A percentile compares a stretch with the other conserved stretches of the same genome.
Evolutionary conservation across 2,797 vertebrate species (phyloP).

Genomic region (Gymnodraco acuticeps): DNA sequence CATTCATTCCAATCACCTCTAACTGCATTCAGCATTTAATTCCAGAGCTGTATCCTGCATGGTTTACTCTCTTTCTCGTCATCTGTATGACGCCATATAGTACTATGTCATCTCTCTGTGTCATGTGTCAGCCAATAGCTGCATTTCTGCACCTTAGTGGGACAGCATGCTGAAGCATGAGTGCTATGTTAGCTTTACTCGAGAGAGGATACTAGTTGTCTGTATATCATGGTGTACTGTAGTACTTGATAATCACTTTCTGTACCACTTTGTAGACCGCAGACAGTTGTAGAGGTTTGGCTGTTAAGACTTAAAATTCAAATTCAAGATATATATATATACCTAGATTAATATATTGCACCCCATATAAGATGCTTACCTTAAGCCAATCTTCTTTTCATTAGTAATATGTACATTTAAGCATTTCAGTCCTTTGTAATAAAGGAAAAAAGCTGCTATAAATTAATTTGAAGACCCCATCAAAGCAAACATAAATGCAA

Average conservation of each 20-base stretch:
- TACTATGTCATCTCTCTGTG: conserved; percentile 78
- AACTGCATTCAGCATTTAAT: conserved; percentile 82
- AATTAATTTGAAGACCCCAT: conserved; percentile 9
- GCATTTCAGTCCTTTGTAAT: conserved; percentile 1
- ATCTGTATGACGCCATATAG: conserved; percentile 80
- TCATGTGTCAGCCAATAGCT: conserved; percentile 79
- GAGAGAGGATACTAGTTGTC: conserved; percentile 65
- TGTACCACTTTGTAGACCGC: conserved; percentile 53
- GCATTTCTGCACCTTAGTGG: conserved; percentile 79
- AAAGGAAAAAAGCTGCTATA: conserved; percentile 16
- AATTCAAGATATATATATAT: conserved; percentile 20
- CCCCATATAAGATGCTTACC: conserved; percentile 38
- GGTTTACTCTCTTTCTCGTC: conserved; percentile 81
- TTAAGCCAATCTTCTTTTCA: conserved; percentile 16
- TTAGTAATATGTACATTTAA: conserved; percentile 1
- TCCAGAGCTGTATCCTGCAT: conserved; percentile 83
- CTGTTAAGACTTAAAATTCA: conserved; percentile 48
- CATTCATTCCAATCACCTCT: conserved; percentile 85
- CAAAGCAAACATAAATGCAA: conserved; percentile 28
- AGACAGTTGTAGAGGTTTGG: conserved; percentile 58
- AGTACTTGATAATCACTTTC: conserved; percentile 56
- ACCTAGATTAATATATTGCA: conserved; percentile 30
- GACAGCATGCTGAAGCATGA: conserved; percentile 82
- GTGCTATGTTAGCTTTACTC: conserved; percentile 70
- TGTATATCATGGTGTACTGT: conserved; percentile 58